Percentiles rank a stretch among this genome's conserved stretches.
Evolutionary conservation across 2,888 invertebrate species (phyloP).

Genomic region (Mycogona germanica): DNA sequence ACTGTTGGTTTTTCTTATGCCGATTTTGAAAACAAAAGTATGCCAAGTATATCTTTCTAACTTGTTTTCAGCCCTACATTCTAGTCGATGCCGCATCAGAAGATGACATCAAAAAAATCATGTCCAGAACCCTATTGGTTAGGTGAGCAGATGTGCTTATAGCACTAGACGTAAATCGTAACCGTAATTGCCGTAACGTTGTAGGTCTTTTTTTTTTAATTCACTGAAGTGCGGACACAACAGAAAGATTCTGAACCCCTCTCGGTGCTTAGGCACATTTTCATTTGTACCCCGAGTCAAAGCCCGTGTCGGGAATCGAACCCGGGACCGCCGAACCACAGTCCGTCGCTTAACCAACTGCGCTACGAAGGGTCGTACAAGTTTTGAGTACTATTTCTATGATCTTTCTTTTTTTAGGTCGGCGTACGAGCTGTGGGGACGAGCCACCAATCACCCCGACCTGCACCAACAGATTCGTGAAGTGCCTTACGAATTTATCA

Average conservation of each 20-base stretch:
- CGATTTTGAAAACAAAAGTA: constrained; percentile 1
- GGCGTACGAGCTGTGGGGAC: constrained; percentile 59
- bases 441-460: constrained; percentile 43
- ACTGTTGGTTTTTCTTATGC: neutral
- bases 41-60: constrained; percentile 16
- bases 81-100: constrained; percentile 63
- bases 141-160: too few relatives aligned
- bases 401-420: constrained; percentile 10
- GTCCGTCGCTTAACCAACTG: too few relatives aligned
- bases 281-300: too few relatives aligned
- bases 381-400: neutral
- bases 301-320: too few relatives aligned
- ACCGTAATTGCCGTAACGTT: too few relatives aligned
- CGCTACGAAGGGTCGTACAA: neutral
- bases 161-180: too few relatives aligned
- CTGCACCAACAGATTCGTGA: constrained; percentile 51
- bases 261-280: neutral
- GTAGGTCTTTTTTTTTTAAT: too few relatives aligned
- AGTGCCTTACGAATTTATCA: constrained; percentile 43
- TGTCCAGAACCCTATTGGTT: constrained; percentile 66
- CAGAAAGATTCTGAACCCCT: too few relatives aligned
- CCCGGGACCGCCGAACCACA: too few relatives aligned
- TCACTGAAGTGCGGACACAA: too few relatives aligned
- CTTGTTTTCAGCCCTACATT: constrained; percentile 55
- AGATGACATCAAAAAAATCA: constrained; percentile 52